Base-by-base conservation (phyloP, 2,797 vertebrate genomes). In the Aselliscus stoliczkanus region DNA sequence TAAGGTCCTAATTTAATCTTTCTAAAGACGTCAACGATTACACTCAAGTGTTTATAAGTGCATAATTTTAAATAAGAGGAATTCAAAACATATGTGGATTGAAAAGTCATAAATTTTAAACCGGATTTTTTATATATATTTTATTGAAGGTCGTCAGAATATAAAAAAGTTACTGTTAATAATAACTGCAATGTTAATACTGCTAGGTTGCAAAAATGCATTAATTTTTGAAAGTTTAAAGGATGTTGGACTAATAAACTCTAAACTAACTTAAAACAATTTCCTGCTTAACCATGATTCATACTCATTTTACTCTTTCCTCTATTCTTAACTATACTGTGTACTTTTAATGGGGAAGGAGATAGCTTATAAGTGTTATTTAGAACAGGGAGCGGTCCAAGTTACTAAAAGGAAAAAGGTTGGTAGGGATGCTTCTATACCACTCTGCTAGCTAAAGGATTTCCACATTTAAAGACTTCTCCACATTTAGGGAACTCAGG, bases 191-290 rank as follows among this genome's bases (percentile, higher is more conserved):
- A 50, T 50, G 47, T 50, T 50, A 50, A 50, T 50, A 50, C 47
- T 50, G 47, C 47, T 14, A 27, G 21, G 17, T 62, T 23, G 13
- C 50, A 84, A 89, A 90, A 87, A 34, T n/a, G 4, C 3, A 73
- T 44, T 31, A n/a, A 80, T 75, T 94, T 94, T 84, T 64, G 6
- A 60, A 90, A 93, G 37, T 72, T 67, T 93, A 75, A 87, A 95
- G 23, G 75, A 58, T 70, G 37, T 54, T 76, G 9, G 17, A 62
- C 52, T 29, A 94, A 77, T 60, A 15, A 76, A 62, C 54, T 95
- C 4, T 86, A 88, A 81, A 76, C 56, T 52, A 42, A n/a, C 25
- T 93, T 96, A 37, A 86, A 88, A 83, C 54, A 58, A 92, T 86
- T 93, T 89, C 27, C 44, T 60, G 8, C 7, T 95, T 62, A 64